A percentile compares a stretch with the other conserved stretches of the same genome.
Conservation (phyloP, 2,797 vertebrate genomes). For the Tamandua tetradactyla region DNA sequence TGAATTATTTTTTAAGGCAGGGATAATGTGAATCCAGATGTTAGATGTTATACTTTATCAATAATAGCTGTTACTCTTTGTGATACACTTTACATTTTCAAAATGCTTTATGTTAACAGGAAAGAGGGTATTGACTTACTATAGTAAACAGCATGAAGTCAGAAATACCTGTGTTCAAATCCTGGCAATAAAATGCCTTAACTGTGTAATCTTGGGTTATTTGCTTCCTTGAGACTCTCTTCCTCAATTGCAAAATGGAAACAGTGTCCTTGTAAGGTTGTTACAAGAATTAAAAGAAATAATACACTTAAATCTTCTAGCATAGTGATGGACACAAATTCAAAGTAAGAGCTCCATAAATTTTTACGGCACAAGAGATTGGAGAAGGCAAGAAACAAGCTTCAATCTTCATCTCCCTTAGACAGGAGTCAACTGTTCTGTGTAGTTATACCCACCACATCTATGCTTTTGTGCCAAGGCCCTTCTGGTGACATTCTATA, state of each 20-base stretch:
- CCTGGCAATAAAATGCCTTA: background rate
- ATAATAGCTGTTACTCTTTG: constrained; percentile 13
- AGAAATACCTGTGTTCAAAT: constrained; percentile 21
- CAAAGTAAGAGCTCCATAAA: constrained; percentile 25
- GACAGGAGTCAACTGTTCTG: background rate
- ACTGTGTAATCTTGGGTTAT: background rate
- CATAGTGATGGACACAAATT: background rate
- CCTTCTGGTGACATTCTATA: background rate
- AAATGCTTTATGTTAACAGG: constrained; percentile 6
- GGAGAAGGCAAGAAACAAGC: background rate
- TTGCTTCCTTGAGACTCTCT: too few relatives aligned
- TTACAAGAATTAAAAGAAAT: constrained; percentile 30
- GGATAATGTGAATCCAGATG: constrained; percentile 17
- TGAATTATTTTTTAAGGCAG: constrained; percentile 44
- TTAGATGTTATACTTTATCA: constrained; percentile 2
- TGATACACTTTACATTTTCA: constrained; percentile 24
- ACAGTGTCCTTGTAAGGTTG: constrained; percentile 8
- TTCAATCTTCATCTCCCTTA: background rate
- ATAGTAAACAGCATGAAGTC: background rate
- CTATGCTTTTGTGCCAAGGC: background rate
- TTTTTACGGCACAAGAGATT: background rate
- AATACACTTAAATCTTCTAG: constrained; percentile 46
- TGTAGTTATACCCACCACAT: background rate
- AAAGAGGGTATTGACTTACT: background rate
- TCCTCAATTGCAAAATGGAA: constrained; percentile 27